Percentiles rank a stretch among this genome's conserved stretches.
Evolutionary conservation across 2,888 invertebrate genomes (phyloP).

Genomic region (Tachystola acroxantha): DNA sequence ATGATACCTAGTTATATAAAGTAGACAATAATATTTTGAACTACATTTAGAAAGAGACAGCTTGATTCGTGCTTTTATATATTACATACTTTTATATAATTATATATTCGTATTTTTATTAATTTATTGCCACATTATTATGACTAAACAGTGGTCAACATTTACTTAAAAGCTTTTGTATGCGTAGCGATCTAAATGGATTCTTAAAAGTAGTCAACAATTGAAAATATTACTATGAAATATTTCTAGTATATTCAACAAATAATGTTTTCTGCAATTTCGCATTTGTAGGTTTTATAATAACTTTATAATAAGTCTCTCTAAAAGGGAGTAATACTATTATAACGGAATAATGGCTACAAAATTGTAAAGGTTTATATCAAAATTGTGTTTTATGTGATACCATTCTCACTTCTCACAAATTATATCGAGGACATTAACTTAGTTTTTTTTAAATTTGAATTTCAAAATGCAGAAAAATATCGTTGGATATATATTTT

Average conservation of each 20-base stretch:
- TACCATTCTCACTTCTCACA: not conserved
- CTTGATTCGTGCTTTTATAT: constrained; percentile 32
- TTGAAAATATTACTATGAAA: constrained; percentile 58
- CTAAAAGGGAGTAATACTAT: constrained; percentile 61
- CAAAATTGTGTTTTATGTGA: constrained; percentile 45
- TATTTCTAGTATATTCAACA: constrained; percentile 48
- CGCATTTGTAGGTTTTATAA: too few species aligned
- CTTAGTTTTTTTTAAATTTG: too few species aligned
- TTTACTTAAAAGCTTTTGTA: constrained; percentile 19
- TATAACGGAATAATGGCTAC: constrained; percentile 47
- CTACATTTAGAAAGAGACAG: constrained; percentile 26
- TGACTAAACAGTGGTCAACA: constrained; percentile 42
- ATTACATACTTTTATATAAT: constrained; percentile 16
- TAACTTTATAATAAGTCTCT: constrained; percentile 35
- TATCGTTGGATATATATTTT: too few species aligned
- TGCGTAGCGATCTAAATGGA: constrained; percentile 48
- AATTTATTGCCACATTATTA: constrained; percentile 21
- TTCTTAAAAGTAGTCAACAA: constrained; percentile 75
- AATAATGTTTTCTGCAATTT: constrained; percentile 37
- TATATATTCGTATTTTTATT: constrained; percentile 23
- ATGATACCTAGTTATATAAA: constrained; percentile 29
- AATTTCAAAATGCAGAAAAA: too few species aligned
- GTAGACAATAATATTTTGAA: constrained; percentile 8
- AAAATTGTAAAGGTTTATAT: constrained; percentile 71
- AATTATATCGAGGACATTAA: too few species aligned